Percentiles rank a stretch among this genome's conserved stretches.
phyloP scores from a whole-genome alignment of 2,888 invertebrate species.

The Dolichopus griseipennis region DNA sequence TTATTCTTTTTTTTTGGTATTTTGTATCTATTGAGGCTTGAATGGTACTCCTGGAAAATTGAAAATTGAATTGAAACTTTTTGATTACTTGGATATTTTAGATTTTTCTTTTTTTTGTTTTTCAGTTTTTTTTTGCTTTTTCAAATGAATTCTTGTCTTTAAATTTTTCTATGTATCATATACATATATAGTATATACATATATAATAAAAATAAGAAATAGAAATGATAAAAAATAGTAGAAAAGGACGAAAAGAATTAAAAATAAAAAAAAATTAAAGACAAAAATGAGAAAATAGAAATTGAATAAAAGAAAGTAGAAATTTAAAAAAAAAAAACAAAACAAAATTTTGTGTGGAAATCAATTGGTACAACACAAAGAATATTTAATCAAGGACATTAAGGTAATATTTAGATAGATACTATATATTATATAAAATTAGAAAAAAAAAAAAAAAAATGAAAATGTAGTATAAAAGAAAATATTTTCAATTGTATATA shows the following conservation, averaged over 20 bases:
- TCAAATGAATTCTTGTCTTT: neutral
- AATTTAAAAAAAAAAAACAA: neutral
- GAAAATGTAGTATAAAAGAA: no score
- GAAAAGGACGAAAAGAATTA: no score
- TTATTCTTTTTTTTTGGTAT: neutral
- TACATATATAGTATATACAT: no score
- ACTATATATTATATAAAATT: no score
- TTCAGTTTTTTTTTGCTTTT: neutral
- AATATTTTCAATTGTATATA: no score
- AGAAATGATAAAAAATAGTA: no score
- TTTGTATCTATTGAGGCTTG: neutral
- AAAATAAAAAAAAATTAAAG: neutral
- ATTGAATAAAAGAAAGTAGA: neutral
- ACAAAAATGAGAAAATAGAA: neutral
- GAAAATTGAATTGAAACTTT: conserved; percentile 4
- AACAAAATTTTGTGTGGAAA: neutral
- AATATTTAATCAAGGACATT: conserved; percentile 6
- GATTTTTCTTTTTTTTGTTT: no score
- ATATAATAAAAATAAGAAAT: no score
- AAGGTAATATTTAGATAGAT: neutral
- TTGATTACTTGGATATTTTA: neutral
- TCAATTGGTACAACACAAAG: neutral
- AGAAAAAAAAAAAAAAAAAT: no score
- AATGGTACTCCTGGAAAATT: neutral
- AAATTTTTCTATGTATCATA: no score